Conservation (phyloP, 2,888 invertebrate genomes). For the Balanococcus diminutus region DNA sequence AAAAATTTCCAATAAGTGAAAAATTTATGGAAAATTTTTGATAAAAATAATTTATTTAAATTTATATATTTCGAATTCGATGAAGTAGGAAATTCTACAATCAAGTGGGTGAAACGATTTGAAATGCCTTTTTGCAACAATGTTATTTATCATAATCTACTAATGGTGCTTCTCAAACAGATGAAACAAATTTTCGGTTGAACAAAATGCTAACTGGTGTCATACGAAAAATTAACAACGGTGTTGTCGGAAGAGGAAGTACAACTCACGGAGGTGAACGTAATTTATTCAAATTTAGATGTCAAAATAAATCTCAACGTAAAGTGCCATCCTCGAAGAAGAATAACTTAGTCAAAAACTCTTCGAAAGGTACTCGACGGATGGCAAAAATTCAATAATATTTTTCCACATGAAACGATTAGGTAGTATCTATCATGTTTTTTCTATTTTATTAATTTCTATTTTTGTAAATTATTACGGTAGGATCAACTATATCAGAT, state of each 20-base stretch:
- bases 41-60: neutral
- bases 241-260: constrained; percentile 32
- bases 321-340: neutral
- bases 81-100: neutral
- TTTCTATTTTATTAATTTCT: neutral
- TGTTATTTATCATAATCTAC: neutral
- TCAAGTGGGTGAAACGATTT: neutral
- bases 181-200: constrained; percentile 27
- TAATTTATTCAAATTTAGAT: constrained; percentile 12
- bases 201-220: constrained; percentile 40
- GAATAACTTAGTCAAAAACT: neutral
- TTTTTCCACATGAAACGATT: neutral
- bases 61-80: neutral
- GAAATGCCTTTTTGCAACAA: neutral
- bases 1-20: neutral
- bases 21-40: neutral
- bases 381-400: neutral
- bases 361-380: neutral
- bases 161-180: neutral
- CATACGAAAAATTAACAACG: constrained; percentile 39
- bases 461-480: neutral
- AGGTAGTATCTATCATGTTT: neutral
- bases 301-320: constrained; percentile 7
- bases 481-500: neutral
- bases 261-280: neutral